Evolutionary conservation across 64 coral and sea anemone genomes (phyloP), one percentile per base, ranked within the genome.

Genomic region (Montipora efflorescens): DNA sequence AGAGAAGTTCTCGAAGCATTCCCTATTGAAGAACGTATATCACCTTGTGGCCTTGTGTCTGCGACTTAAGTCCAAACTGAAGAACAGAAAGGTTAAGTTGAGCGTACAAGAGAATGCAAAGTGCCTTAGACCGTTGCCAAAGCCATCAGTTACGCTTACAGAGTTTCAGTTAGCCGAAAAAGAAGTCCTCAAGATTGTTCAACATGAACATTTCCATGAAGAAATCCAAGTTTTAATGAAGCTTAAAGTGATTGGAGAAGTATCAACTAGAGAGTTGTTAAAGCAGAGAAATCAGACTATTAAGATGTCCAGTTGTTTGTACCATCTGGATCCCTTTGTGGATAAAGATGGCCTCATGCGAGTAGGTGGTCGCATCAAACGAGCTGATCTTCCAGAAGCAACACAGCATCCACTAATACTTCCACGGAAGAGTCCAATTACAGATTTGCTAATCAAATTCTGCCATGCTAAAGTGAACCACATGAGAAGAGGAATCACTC

Each of bases 101-200:
- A 23, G 23, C 47, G 1, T 12, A 51, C 77, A 79, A 57, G 46
- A 9, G 49, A 48, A 15, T 53, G 48, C 45, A 50, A 19, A 80
- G 78, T n/a, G 48, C 49, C 19, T 21, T 8, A 53, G 50, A 80
- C 78, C 78, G 6, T 18, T 73, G 16, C 10, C 28, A 22, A 86
- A 73, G 47, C 13, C 43, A 86, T 15, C 25, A 47, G 62, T 87
- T 22, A 71, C 83, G 6, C 61, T 87, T 47, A 47, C 64, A 47
- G 61, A 87, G 45, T 23, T 87, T 21, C 83, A 70, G n/a, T 1
- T 7, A 70, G 66, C 83, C 15, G 69, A 87, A 23, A 87, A 25
- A 19, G 64, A 68, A 87, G 19, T 87, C 13, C 59, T 87, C 7
- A 87, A 68, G 83, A 22, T 68, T 87, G 11, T 87, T 21, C 83